phyloP scores from a whole-genome alignment of 2,888 invertebrate genomes.

The Malachius bipustulatus region DNA sequence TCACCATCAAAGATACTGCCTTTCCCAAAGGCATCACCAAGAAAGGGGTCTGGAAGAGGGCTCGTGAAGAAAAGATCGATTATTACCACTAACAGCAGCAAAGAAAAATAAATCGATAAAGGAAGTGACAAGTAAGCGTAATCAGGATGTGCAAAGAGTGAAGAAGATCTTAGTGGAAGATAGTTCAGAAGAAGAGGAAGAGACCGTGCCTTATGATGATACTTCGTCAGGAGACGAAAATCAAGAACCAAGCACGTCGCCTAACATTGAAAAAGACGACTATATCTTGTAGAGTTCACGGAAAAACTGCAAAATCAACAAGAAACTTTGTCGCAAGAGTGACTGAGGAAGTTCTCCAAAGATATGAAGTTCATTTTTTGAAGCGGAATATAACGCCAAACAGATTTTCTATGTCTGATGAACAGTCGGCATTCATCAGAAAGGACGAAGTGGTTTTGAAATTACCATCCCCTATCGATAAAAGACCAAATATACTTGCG shows the following conservation, averaged over 20 bases:
- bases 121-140: background rate
- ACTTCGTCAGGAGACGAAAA: slow-evolving; percentile 2
- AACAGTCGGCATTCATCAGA: no score
- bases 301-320: slow-evolving; percentile 3
- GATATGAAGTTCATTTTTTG: no score
- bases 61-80: slow-evolving; percentile 3
- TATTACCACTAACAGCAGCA: slow-evolving; percentile 4
- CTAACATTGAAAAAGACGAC: background rate
- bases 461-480: background rate
- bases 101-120: background rate
- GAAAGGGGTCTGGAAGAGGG: no score
- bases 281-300: slow-evolving; percentile 4
- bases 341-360: no score
- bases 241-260: background rate
- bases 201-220: slow-evolving; percentile 3
- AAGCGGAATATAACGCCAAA: no score
- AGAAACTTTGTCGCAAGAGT: no score
- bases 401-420: no score
- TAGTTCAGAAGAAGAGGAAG: slow-evolving; percentile 2
- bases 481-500: no score
- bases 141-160: slow-evolving; percentile 4
- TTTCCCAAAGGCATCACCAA: no score
- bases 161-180: slow-evolving; percentile 3
- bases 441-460: no score
- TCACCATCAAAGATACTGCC: slow-evolving; percentile 4